These are phyloP conservation scores for Zaprionus africanus DNA, from an alignment of 1,140 invertebrate species.

Conservation along the genomic window DNA sequence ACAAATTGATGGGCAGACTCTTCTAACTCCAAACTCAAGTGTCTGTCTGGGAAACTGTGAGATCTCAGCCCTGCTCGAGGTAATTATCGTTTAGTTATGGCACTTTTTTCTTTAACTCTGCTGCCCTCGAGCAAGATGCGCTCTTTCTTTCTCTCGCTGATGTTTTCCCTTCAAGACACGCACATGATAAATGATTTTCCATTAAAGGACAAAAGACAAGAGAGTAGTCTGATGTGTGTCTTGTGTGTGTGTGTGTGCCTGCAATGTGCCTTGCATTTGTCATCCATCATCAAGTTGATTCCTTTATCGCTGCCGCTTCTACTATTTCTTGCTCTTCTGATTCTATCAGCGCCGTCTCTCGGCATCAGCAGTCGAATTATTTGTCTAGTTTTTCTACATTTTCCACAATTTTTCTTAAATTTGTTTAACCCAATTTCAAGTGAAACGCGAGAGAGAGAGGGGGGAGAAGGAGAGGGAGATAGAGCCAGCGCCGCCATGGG, in stretches of 20 bases:
- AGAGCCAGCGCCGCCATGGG: background rate
- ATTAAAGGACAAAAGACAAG: conserved; percentile 51
- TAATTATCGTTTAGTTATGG: conserved; percentile 82
- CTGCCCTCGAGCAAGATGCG: background rate
- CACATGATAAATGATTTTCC: conserved; percentile 83
- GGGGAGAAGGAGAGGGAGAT: background rate
- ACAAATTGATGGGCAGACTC: background rate
- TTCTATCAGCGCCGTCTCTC: conserved; percentile 17
- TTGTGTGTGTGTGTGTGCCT: background rate
- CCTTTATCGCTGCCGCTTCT: conserved; percentile 18
- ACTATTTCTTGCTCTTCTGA: conserved; percentile 1
- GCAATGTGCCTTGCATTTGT: conserved; percentile 55
- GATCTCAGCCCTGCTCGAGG: conserved; percentile 27
- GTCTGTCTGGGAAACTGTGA: background rate
- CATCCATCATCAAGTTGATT: conserved; percentile 68
- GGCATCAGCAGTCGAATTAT: conserved; percentile 27
- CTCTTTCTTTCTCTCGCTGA: background rate
- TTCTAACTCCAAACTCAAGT: background rate
- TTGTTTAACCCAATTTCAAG: conserved; percentile 57
- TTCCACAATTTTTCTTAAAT: conserved; percentile 24
- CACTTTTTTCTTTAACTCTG: conserved; percentile 62
- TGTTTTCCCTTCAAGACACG: conserved; percentile 41
- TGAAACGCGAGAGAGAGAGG: conserved; percentile 39
- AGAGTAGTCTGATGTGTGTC: background rate
- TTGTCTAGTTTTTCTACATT: conserved; percentile 42